Percentiles rank a stretch among this genome's conserved stretches.
Evolutionary conservation across 1,140 invertebrate genomes (phyloP).

Genomic region (Cotesia glomerata): DNA sequence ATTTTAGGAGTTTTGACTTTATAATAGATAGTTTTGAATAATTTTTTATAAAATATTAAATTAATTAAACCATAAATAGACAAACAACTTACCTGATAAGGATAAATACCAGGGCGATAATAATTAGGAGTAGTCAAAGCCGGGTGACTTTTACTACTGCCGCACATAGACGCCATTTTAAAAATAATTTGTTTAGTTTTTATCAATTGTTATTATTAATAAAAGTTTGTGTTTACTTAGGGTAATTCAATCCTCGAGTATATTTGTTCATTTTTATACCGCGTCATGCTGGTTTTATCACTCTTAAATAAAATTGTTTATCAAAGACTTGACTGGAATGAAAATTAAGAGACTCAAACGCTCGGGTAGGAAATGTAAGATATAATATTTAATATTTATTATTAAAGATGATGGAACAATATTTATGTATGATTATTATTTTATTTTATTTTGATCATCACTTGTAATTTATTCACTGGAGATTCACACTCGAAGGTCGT

Average conservation of each 20-base stretch:
- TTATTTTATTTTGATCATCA: background rate
- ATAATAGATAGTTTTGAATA: no score
- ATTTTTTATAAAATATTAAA: no score
- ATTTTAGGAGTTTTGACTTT: no score
- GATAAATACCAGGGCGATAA: conserved; percentile 55
- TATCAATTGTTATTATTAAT: background rate
- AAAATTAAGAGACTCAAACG: no score
- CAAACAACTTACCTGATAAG: conserved; percentile 56
- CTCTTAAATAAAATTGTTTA: background rate
- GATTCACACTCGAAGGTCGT: background rate
- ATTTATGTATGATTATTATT: background rate
- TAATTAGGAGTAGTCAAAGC: conserved; percentile 54
- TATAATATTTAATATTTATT: background rate
- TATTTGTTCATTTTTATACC: no score
- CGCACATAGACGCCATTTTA: conserved; percentile 60
- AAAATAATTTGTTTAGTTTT: background rate
- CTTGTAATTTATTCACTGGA: background rate
- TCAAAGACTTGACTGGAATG: no score
- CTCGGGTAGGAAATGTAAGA: no score
- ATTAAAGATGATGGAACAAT: background rate
- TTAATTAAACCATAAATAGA: no score
- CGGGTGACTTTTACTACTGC: conserved; percentile 58
- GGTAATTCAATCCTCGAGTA: background rate
- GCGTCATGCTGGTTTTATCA: background rate
- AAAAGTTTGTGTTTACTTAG: background rate